Conservation (phyloP, 35 echinoderm and acorn worm species). For the Ophiothrix spiculata region DNA sequence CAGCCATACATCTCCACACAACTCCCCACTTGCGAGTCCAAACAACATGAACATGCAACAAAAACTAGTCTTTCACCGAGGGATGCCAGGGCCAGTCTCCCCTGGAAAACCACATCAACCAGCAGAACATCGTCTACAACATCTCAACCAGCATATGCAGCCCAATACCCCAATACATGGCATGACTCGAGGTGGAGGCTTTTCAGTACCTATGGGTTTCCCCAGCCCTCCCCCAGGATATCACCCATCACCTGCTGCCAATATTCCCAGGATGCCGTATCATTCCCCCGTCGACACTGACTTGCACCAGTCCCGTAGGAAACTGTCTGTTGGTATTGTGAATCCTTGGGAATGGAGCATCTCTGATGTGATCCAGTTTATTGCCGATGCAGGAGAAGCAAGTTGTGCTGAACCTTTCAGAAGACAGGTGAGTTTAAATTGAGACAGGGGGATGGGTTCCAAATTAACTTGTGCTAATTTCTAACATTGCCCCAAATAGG, state of each 20-base stretch:
- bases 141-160: slow-evolving; percentile 14
- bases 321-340: slow-evolving; percentile 11
- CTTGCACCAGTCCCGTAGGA: slow-evolving; percentile 1
- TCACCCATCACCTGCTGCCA: neutral
- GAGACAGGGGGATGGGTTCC: no score
- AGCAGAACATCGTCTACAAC: neutral
- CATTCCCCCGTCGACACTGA: slow-evolving; percentile 49
- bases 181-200: neutral
- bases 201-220: neutral
- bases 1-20: neutral
- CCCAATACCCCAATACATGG: neutral
- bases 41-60: neutral
- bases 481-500: no score
- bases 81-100: neutral
- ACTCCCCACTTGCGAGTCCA: neutral
- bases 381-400: slow-evolving; percentile 81
- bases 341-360: slow-evolving; percentile 89
- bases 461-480: no score
- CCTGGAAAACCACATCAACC: slow-evolving; percentile 7
- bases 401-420: slow-evolving; percentile 85
- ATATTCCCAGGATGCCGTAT: slow-evolving; percentile 29
- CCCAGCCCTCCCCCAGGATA: neutral
- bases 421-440: slow-evolving; percentile 91
- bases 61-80: neutral
- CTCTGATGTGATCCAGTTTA: slow-evolving; percentile 83